Conservation (phyloP, 2,113 vertebrate genomes). For the Anolis carolinensis region DNA sequence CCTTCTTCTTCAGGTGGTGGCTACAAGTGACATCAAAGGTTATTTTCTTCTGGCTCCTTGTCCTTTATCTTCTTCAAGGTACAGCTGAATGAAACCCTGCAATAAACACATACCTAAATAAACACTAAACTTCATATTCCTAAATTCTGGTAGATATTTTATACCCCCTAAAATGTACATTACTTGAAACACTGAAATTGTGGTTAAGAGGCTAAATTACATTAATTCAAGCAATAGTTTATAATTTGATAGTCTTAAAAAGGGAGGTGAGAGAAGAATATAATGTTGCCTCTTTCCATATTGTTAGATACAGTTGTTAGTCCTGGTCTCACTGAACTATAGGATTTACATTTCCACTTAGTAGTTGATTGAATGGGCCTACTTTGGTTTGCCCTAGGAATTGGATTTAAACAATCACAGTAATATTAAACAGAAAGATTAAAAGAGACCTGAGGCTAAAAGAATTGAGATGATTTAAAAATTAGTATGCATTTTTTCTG, state of each 20-base stretch:
- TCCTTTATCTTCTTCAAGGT: slow-evolving; percentile 97
- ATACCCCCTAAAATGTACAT: neutral
- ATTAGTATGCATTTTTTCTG: neutral
- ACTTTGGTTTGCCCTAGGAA: too few species aligned
- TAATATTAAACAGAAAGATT: too few species aligned
- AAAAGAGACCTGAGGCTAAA: neutral
- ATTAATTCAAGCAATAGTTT: neutral
- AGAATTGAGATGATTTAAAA: neutral
- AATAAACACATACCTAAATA: slow-evolving; percentile 4
- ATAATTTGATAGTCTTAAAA: neutral
- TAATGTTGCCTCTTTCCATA: neutral
- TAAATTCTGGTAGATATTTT: neutral
- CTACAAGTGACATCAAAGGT: slow-evolving; percentile 95
- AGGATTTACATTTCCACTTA: too few species aligned
- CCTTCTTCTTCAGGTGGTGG: slow-evolving; percentile 98
- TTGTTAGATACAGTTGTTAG: too few species aligned
- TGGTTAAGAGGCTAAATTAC: neutral
- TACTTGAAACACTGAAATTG: neutral
- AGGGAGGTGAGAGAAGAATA: neutral
- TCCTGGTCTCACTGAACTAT: too few species aligned
- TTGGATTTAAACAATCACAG: too few species aligned
- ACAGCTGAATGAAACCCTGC: slow-evolving; percentile 50
- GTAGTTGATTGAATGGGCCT: too few species aligned
- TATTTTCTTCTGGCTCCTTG: slow-evolving; percentile 92
- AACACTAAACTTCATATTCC: slow-evolving; percentile 16